Base-by-base conservation (phyloP, 2,888 invertebrate genomes). In the Tetrapedia diversipes region DNA sequence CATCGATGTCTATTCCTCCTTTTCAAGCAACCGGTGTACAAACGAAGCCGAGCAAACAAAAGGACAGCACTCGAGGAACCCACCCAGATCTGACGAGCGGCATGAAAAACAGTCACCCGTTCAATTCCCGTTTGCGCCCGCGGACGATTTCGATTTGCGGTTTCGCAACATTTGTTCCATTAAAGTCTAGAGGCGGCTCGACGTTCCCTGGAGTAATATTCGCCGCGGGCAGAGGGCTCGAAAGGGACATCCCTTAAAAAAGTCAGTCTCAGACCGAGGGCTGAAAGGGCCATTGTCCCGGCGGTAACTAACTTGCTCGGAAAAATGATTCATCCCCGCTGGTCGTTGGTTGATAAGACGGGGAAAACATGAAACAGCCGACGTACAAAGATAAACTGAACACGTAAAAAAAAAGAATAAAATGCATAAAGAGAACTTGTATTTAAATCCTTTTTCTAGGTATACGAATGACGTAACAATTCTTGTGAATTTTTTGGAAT, bases 151-250 rank as follows among this genome's bases (percentile, higher is more conserved):
- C 79, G 66, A 64, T 72, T 47, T 69, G 77, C 57, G 76, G 78
- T 79, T 49, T 78, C 78, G 86, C 79, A 86, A 89, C 88, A 89
- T 89, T 89, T 89, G 89, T 88, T 88, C 89, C 87, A 89, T 89
- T 88, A 89, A 87, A 83, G 79, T 84, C 80, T 83, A 85, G 86
- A 85, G 84, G 70, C 80, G 53, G 68, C 56, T 53, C 65, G 60
- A 68, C 7, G 56, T 61, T 83, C 86, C 86, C 87, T 64, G 43
- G 86, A 81, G 82, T 84, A 87, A 87, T 81, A 82, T 65, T 64
- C 65, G 51, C 69, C 73, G 63, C 63, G 67, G 65, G 37, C 61
- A 65, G 56, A 83, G 83, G 81, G 82, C 83, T 75, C 82, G 39
- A 71, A 39, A 82, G 80, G 84, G 82, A 16, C 61, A 47, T 74